Percentiles rank a stretch among this genome's conserved stretches.
These are phyloP conservation scores for Nanger granti DNA, from an alignment of 2,113 vertebrate genomes.

Conservation along the genomic window DNA sequence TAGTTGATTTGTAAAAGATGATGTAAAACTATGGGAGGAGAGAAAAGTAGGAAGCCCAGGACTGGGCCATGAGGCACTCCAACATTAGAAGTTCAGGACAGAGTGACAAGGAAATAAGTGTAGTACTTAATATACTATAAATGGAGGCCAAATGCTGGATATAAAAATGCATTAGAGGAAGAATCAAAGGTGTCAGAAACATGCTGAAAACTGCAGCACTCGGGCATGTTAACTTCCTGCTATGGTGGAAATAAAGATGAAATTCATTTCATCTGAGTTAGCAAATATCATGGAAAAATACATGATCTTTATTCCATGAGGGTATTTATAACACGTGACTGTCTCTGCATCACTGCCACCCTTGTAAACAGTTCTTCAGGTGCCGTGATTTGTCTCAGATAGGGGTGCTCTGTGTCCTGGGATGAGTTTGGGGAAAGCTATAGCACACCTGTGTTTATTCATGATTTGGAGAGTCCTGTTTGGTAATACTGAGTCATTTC, in stretches of 20 bases:
- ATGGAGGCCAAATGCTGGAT: not conserved
- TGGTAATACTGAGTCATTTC: not conserved
- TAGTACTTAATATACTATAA: not conserved
- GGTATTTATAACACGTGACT: slow-evolving; percentile 59
- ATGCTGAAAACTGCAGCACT: not conserved
- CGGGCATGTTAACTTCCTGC: not conserved
- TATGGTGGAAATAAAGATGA: not conserved
- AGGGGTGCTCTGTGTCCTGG: not conserved
- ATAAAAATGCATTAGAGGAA: not conserved
- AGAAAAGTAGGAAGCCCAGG: not conserved
- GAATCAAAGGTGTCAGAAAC: not conserved
- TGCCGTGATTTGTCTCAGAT: not conserved
- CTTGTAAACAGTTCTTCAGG: not conserved
- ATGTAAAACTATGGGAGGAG: not conserved
- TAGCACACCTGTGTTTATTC: not conserved
- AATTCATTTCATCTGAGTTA: slow-evolving; percentile 49
- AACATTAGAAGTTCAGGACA: not conserved
- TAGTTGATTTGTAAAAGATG: not conserved
- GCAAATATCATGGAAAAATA: slow-evolving; percentile 61
- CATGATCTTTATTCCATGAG: slow-evolving; percentile 49
- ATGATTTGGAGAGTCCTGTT: not conserved
- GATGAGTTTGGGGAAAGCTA: not conserved
- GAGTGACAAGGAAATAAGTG: not conserved
- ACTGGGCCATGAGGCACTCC: not conserved
- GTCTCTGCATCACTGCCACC: not conserved